Evolutionary conservation across 2,888 invertebrate species (phyloP).

Genomic region (Allolobophora icterica): DNA sequence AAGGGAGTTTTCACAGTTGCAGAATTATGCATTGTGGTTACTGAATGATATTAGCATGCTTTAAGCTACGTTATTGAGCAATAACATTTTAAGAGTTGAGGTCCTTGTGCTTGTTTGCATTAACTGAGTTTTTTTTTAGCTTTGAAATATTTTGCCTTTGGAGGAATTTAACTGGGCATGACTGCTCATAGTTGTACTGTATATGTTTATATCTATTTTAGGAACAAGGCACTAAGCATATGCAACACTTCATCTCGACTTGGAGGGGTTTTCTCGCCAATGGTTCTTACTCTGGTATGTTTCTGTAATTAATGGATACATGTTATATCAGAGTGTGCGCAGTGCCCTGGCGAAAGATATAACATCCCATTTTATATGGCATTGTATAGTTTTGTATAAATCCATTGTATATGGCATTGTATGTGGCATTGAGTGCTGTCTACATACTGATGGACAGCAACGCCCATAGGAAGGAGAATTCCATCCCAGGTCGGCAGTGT

Average conservation of each 20-base stretch:
- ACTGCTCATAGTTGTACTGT: not conserved
- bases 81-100: not conserved
- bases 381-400: no score
- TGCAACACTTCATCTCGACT: constrained; percentile 48
- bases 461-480: no score
- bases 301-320: no score
- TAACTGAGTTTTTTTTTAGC: not conserved
- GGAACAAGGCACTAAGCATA: constrained; percentile 50
- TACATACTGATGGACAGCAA: no score
- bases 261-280: constrained; percentile 48
- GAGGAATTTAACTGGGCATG: not conserved
- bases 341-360: no score
- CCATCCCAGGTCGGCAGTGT: no score
- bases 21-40: not conserved
- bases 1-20: no score
- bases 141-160: not conserved
- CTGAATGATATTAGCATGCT: not conserved
- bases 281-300: constrained; percentile 48
- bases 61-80: not conserved
- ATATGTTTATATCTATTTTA: constrained; percentile 33
- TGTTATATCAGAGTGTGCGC: not conserved
- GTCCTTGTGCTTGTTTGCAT: not conserved
- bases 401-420: no score
- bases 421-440: no score
- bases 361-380: no score